A percentile compares a stretch with the other conserved stretches of the same genome.
Evolutionary conservation across 2,113 vertebrate genomes (phyloP).

Genomic region (Amphilophus citrinellus): DNA sequence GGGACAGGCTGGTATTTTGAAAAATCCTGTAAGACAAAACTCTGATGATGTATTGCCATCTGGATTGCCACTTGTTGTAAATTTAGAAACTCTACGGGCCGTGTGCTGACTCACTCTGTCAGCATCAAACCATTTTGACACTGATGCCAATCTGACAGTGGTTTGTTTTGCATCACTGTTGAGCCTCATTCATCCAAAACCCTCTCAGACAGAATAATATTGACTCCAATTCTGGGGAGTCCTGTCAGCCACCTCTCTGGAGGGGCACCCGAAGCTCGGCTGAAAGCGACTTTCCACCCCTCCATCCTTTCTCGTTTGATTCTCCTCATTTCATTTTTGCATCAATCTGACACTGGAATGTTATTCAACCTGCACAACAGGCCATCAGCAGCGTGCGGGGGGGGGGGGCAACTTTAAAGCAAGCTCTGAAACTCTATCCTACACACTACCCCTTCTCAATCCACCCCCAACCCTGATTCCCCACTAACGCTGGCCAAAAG

Average conservation of each 20-base stretch:
- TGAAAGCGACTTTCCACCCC: constrained; percentile 35
- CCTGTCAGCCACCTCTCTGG: constrained; percentile 59
- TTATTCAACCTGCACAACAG: constrained; percentile 61
- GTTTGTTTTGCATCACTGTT: constrained; percentile 29
- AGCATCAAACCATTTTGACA: constrained; percentile 43
- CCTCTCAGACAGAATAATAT: constrained; percentile 52
- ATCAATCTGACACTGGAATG: constrained; percentile 66
- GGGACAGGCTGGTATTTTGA: background rate
- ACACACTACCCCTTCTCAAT: constrained; percentile 8
- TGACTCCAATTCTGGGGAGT: constrained; percentile 59
- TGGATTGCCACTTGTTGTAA: constrained; percentile 27
- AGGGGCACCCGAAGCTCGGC: constrained; percentile 36
- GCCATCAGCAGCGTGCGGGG: constrained; percentile 23
- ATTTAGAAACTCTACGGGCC: constrained; percentile 15
- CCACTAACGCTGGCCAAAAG: constrained; percentile 16
- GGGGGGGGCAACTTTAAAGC: constrained; percentile 63
- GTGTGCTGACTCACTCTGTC: background rate
- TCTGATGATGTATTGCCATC: constrained; percentile 1
- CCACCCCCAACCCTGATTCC: constrained; percentile 28
- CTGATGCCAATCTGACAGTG: constrained; percentile 41
- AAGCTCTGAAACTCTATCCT: constrained; percentile 65
- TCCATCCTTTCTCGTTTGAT: constrained; percentile 51
- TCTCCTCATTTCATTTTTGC: constrained; percentile 59
- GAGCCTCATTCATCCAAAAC: constrained; percentile 45
- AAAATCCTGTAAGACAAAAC: background rate